A percentile compares a stretch with the other conserved stretches of the same genome.
Evolutionary conservation across 2,888 invertebrate species (phyloP).

Genomic region (Pachliopta kotzebuea): DNA sequence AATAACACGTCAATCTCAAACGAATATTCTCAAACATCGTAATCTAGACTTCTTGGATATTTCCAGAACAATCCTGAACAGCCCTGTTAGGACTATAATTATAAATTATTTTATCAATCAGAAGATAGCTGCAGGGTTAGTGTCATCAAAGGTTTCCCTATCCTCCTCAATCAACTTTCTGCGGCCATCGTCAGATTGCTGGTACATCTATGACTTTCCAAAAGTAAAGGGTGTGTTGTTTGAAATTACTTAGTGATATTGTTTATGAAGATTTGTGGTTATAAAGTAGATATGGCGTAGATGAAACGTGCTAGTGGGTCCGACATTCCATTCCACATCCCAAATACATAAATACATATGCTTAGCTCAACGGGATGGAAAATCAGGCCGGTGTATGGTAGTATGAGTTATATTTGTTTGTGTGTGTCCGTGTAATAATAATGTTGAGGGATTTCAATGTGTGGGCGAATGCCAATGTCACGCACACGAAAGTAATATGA

Average conservation of each 20-base stretch:
- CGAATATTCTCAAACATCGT: too few species aligned
- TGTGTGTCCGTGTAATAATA: conserved; percentile 29
- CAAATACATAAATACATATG: conserved; percentile 53
- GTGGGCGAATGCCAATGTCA: conserved; percentile 40
- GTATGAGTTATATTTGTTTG: conserved; percentile 9
- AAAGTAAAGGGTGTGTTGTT: neutral
- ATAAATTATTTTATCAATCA: too few species aligned
- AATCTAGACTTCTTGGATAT: too few species aligned
- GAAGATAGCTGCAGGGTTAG: too few species aligned
- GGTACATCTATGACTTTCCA: too few species aligned
- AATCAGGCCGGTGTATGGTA: conserved; percentile 37
- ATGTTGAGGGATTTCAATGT: conserved; percentile 12
- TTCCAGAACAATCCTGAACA: too few species aligned
- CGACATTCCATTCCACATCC: conserved; percentile 47
- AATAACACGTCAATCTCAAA: too few species aligned
- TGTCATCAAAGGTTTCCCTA: too few species aligned
- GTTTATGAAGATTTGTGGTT: conserved; percentile 24
- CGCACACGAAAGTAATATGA: conserved; percentile 40
- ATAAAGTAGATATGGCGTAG: conserved; percentile 9
- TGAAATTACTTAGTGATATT: neutral
- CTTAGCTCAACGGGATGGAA: conserved; percentile 36
- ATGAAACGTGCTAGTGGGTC: conserved; percentile 36
- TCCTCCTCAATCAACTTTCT: too few species aligned
- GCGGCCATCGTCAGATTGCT: too few species aligned
- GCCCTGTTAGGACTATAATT: too few species aligned